A percentile compares a stretch with the other conserved stretches of the same genome.
These are phyloP conservation scores for Danio choprae DNA, from an alignment of 2,797 vertebrate genomes.

Conservation along the genomic window DNA sequence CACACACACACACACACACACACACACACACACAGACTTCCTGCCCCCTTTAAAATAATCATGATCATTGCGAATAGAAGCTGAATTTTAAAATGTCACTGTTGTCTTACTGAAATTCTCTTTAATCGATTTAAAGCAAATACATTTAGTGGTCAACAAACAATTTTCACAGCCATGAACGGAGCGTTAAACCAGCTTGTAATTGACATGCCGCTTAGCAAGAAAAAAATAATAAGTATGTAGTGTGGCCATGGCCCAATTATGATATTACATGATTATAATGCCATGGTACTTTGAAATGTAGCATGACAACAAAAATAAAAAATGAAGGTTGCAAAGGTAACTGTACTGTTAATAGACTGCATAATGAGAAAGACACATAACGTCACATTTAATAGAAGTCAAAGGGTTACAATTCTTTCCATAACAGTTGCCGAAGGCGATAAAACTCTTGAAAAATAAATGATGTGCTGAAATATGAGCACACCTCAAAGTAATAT, in stretches of 20 bases:
- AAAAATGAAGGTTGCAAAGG: neutral
- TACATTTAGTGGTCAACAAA: constrained; percentile 45
- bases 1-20: constrained; percentile 13
- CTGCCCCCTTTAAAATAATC: constrained; percentile 44
- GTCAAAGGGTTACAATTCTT: neutral
- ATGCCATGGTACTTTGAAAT: neutral
- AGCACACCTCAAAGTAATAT: neutral
- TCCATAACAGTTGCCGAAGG: neutral
- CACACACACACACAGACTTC: constrained; percentile 27
- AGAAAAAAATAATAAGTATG: neutral
- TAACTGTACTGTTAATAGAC: neutral
- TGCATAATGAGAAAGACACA: neutral
- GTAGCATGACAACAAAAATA: neutral
- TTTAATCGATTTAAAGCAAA: constrained; percentile 46
- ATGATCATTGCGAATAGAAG: constrained; percentile 30
- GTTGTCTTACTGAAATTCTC: constrained; percentile 42
- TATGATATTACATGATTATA: neutral
- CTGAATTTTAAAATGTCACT: constrained; percentile 45
- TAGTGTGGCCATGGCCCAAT: neutral
- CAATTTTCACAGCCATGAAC: constrained; percentile 28
- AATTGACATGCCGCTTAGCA: neutral
- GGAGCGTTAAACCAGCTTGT: constrained; percentile 18
- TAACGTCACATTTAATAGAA: neutral
- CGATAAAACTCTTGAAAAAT: neutral
- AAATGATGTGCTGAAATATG: neutral